Evolutionary conservation across 2,113 vertebrate species (phyloP), one percentile per base, ranked within the genome.

Genomic region (Prolemur simus): DNA sequence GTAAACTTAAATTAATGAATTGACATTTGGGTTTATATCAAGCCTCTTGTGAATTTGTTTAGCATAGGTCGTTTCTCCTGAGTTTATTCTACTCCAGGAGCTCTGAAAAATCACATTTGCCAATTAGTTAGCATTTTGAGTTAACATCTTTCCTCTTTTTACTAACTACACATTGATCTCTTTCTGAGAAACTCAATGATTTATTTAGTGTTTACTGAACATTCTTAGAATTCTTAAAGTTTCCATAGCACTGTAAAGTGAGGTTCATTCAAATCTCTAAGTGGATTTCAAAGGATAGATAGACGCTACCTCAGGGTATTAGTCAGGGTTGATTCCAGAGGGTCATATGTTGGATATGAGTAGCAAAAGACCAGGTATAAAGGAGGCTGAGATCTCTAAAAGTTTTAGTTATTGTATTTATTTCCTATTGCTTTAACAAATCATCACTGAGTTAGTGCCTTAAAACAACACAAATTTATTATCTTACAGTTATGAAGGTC

Each of bases 151-250:
- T 84, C 66, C 58, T 77, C 32, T 83, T 87, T 85, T 87, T 84
- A 4, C 29, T 90, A 39, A 54, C 17, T 49, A 52, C 9, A 52
- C 9, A 52, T 83, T 64, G n/a, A 66, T 76, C 63, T 87, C 47
- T 92, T 85, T 87, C 87, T 90, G 92, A 39, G 47, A 71, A n/a
- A 88, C 77, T 88, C n/a, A 93, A 10, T 58, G 37, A 80, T 47
- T 93, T 92, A 47, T 89, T 96, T 94, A 92, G 78, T 91, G 76
- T 66, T 92, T 95, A 49, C 21, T 49, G 47, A 95, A 93, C 84
- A 49, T 90, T 66, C 45, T 94, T 80, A 82, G 81, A 63, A 69
- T 45, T 93, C 84, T 86, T 94, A 56, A 89, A 92, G 23, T 49
- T 93, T 77, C 23, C 32, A 25, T 29, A 76, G 8, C 49, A 45